These are phyloP conservation scores for Entomobrya proxima DNA, from an alignment of 2,888 invertebrate genomes.

Conservation along the genomic window DNA sequence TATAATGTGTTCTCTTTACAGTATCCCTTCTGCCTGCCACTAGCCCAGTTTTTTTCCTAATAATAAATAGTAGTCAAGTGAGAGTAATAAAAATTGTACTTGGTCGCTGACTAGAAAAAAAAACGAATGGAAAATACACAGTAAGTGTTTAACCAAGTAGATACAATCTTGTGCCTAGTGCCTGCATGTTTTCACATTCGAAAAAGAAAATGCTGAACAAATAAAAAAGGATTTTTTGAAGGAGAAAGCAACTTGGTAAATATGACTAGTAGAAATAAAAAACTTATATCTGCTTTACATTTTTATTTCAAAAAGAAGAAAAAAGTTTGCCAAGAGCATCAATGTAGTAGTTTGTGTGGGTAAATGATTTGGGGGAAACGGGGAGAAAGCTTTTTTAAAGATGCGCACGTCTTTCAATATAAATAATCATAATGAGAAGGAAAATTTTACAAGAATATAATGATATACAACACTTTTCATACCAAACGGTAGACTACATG, in stretches of 20 bases:
- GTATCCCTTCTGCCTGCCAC: too few relatives aligned
- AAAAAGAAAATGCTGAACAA: not conserved
- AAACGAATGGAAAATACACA: not conserved
- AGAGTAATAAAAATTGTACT: not conserved
- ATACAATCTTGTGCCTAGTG: not conserved
- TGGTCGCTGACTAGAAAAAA: not conserved
- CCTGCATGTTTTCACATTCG: not conserved
- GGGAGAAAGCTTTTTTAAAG: not conserved
- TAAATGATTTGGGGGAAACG: not conserved
- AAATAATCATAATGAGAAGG: not conserved
- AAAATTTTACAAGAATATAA: too few relatives aligned
- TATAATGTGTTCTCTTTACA: too few relatives aligned
- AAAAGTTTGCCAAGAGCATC: not conserved
- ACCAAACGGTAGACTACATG: too few relatives aligned
- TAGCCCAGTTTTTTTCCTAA: not conserved
- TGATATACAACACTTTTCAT: too few relatives aligned
- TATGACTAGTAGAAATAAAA: not conserved
- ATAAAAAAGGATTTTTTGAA: not conserved
- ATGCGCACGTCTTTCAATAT: not conserved
- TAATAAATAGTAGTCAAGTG: not conserved
- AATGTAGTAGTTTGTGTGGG: too few relatives aligned
- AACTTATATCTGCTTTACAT: not conserved
- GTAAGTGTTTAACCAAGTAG: not conserved
- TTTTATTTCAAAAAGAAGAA: too few relatives aligned
- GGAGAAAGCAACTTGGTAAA: not conserved